These are phyloP conservation scores for Philypnodon macrostomus DNA, from an alignment of 2,797 vertebrate species.

Conservation along the genomic window DNA sequence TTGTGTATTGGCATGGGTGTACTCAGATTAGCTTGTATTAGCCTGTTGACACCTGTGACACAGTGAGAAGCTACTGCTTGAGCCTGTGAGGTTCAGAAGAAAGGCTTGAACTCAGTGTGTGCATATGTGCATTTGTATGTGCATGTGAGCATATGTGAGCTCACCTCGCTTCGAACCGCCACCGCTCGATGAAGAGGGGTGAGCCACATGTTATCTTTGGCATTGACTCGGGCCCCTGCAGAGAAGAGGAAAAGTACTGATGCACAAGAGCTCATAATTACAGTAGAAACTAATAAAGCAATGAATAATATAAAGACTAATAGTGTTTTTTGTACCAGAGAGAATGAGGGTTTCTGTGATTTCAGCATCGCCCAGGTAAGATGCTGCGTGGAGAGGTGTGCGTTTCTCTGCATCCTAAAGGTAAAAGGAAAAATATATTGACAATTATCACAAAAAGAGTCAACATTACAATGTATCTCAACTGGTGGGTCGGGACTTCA, in stretches of 20 bases:
- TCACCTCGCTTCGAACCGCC: slow-evolving; percentile 93
- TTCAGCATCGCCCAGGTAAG: slow-evolving; percentile 94
- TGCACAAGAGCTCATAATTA: neutral
- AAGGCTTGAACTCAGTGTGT: neutral
- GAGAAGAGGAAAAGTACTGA: slow-evolving; percentile 37
- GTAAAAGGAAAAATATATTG: neutral
- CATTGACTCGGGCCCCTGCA: slow-evolving; percentile 93
- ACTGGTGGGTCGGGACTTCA: no score
- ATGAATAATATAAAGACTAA: neutral
- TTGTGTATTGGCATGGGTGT: no score
- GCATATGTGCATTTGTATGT: no score
- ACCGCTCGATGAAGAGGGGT: slow-evolving; percentile 95
- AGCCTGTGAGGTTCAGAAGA: neutral
- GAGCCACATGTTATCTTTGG: slow-evolving; percentile 99
- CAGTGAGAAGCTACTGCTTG: neutral
- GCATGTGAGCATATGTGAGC: slow-evolving; percentile 16
- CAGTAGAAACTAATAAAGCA: neutral
- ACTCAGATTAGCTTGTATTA: neutral
- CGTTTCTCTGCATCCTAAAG: slow-evolving; percentile 91
- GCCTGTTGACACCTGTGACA: slow-evolving; percentile 18
- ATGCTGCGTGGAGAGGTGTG: slow-evolving; percentile 91
- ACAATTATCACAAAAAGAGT: neutral
- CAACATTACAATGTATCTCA: neutral
- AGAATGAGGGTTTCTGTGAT: slow-evolving; percentile 96
- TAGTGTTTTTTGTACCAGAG: slow-evolving; percentile 83